Evolutionary conservation across 2,797 vertebrate genomes (phyloP), one percentile per base, ranked within the genome.

Genomic region (Enteromius mattozi): DNA sequence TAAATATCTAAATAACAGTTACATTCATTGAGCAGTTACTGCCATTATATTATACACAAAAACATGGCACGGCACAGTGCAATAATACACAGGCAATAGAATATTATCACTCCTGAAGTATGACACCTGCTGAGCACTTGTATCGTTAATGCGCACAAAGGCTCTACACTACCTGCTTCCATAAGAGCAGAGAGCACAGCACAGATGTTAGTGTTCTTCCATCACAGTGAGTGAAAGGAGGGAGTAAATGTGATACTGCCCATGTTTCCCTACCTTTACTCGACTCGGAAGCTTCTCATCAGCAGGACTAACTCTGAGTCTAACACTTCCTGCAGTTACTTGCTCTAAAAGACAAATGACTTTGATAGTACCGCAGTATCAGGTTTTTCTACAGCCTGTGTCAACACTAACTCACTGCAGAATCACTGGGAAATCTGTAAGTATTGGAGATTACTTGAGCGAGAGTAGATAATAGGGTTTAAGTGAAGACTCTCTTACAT

Each of bases 311-410:
- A 77, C 27, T 68, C 17, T 40, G 30, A 83, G 61, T 40, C 5
- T 51, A 75, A 47, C 81, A 51, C 71, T 27, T 76, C 14, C 81
- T 63, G 33, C 0, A 6, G 45, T 10, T 80, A 49, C 63, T 45
- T 69, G 30, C 33, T 80, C 70, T 49, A 70, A 75, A 63, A 82
- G 70, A 49, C 56, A 82, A 82, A 75, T 75, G 0, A 10, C 14
- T 74, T 12, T 35, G 24, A 82, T 42, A 80, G 30, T 17, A 17
- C 56, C 6, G 9, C 21, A n/a, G 19, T 72, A 75, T 75, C 42
- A 65, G 59, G 59, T 59, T 72, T 74, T 42, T 51, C 4, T 82
- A 63, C 13, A 17, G 70, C 42, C 42, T 27, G 65, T 80, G 81
- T 66, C 42, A 17, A 75, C 70, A 75, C 19, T n/a, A 74, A 75